Conservation (phyloP, 1,140 invertebrate genomes). For the Odontomachus brunneus region DNA sequence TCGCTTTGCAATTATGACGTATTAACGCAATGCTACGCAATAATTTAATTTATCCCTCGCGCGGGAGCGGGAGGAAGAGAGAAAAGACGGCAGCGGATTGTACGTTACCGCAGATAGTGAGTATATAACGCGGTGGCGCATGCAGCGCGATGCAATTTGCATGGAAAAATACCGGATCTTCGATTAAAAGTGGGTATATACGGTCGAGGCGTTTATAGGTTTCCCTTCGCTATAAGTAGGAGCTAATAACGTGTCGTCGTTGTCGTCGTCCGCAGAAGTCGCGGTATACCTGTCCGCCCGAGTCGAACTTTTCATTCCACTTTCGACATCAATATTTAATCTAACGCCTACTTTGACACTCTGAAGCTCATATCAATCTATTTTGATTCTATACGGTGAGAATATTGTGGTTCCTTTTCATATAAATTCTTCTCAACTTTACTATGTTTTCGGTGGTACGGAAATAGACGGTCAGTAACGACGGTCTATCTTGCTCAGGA, state of each 20-base stretch:
- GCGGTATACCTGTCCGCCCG: too few relatives aligned
- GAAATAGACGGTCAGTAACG: too few relatives aligned
- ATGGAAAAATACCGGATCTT: slow-evolving; percentile 9
- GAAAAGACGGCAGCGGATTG: neutral
- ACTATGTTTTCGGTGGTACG: too few relatives aligned
- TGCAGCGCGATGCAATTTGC: neutral
- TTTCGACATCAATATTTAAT: too few relatives aligned
- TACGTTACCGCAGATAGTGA: neutral
- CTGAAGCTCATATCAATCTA: too few relatives aligned
- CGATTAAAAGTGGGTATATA: slow-evolving; percentile 1
- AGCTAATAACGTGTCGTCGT: slow-evolving; percentile 4
- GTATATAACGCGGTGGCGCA: neutral
- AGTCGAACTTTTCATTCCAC: too few relatives aligned
- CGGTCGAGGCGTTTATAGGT: slow-evolving; percentile 6
- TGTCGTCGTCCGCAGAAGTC: neutral
- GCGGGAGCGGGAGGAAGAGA: neutral
- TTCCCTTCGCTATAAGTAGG: neutral
- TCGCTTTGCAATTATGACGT: slow-evolving; percentile 1
- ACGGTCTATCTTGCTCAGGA: too few relatives aligned
- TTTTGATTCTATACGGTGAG: too few relatives aligned
- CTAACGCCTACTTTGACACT: too few relatives aligned
- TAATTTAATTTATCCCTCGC: slow-evolving; percentile 35
- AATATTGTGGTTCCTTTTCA: too few relatives aligned
- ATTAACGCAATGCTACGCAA: neutral
- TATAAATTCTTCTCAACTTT: too few relatives aligned